Evolutionary conservation across 2,797 vertebrate species (phyloP), one percentile per base, ranked within the genome.

Genomic region (Smutsia temminckii): DNA sequence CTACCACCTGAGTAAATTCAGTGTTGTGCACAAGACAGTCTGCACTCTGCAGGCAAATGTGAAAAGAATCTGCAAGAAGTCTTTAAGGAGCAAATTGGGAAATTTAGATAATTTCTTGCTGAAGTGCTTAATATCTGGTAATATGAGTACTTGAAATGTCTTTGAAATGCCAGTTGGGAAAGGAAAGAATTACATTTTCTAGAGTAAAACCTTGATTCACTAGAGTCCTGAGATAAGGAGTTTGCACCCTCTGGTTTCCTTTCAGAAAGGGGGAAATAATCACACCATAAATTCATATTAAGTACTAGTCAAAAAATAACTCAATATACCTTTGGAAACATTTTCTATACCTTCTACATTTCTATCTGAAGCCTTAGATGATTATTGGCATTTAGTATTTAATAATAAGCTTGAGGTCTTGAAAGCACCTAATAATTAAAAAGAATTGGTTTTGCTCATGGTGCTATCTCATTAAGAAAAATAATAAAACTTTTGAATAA

Each of bases 61-160:
- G 66, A 83, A 96, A 92, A 93, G 83, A 91, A 64, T 64, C 64
- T 95, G 25, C 37, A 78, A 91, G 95, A 96, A 97, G 75, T 91
- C 85, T 96, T 97, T 93, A 95, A 97, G 97, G 89, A 96, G 93
- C 79, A 97, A 93, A 95, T 95, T 95, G 95, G 92, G 96, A 97
- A 94, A 96, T 97, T 97, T 96, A 96, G 95, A 89, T 96, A 96
- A 97, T 97, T 97, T 96, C 90, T 96, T 95, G 61, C 51, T 97
- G 79, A 97, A 96, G 95, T 97, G 74, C 91, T 97, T 97, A 97
- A 97, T 97, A 96, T 96, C 92, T 97, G 49, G 61, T 95, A 96
- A 96, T 94, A 78, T 53, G 77, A 89, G 57, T 69, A 93, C 95
- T 97, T 96, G 94, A 97, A 94, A 96, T 91, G n/a, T 95, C 88